phyloP scores from a whole-genome alignment of 2,888 invertebrate genomes.

The Brenthis ino region DNA sequence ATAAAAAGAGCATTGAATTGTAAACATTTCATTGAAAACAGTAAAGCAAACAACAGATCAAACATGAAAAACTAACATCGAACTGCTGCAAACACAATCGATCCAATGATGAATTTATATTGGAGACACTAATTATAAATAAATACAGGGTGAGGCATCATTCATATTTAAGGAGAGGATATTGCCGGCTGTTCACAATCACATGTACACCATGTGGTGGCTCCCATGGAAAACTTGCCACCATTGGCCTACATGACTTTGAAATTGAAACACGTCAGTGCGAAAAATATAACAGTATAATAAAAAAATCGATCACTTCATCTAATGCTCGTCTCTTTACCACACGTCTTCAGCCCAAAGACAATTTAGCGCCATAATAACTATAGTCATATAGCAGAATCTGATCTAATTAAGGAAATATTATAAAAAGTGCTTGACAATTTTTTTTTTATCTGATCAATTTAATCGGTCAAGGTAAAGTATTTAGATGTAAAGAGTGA shows the following conservation, averaged over 20 bases:
- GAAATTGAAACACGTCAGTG: conserved; percentile 68
- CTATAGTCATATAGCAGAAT: too few species aligned
- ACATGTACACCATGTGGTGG: conserved; percentile 50
- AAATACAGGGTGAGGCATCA: conserved; percentile 42
- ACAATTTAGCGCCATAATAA: not conserved
- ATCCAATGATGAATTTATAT: conserved; percentile 47
- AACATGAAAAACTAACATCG: conserved; percentile 50
- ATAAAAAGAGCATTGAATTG: conserved; percentile 31
- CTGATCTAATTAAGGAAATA: too few species aligned
- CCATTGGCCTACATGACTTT: conserved; percentile 57
- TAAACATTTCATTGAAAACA: conserved; percentile 32
- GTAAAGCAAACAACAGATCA: conserved; percentile 36
- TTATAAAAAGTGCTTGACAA: too few species aligned
- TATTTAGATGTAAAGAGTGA: not conserved
- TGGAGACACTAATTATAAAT: conserved; percentile 35
- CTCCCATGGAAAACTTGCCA: conserved; percentile 52
- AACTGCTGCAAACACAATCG: conserved; percentile 44
- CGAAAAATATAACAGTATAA: conserved; percentile 57
- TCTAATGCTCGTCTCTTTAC: conserved; percentile 35
- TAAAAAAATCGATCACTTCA: conserved; percentile 62
- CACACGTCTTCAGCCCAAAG: not conserved
- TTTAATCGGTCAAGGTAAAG: conserved; percentile 30
- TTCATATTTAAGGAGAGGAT: conserved; percentile 68
- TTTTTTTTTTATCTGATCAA: not conserved
- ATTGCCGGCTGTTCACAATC: conserved; percentile 51